Evolutionary conservation across 2,888 invertebrate species (phyloP).

Genomic region (Dorcus parallelipipedus): DNA sequence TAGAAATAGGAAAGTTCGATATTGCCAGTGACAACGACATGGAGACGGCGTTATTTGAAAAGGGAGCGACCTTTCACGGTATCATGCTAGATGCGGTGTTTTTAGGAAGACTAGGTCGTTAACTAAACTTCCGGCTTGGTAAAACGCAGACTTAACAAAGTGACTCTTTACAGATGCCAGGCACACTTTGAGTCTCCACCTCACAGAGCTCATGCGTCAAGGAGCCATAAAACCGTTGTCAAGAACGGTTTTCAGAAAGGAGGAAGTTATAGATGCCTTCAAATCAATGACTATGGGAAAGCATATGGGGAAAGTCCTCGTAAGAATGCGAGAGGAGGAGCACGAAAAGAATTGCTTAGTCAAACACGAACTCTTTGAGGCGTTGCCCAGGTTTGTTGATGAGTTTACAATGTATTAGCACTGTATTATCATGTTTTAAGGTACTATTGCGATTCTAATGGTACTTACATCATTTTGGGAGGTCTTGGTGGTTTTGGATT

Average conservation of each 20-base stretch:
- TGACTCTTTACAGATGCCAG: background rate
- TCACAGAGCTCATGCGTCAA: slow-evolving; percentile 26
- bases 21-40: slow-evolving; percentile 62
- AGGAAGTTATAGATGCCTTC: slow-evolving; percentile 72
- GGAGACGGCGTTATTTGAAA: slow-evolving; percentile 53
- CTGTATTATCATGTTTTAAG: slow-evolving; percentile 18
- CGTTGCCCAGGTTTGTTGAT: slow-evolving; percentile 2
- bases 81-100: slow-evolving; percentile 63
- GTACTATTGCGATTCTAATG: slow-evolving; percentile 13
- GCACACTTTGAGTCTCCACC: background rate
- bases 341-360: background rate
- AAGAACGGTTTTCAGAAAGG: slow-evolving; percentile 59
- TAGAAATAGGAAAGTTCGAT: slow-evolving; percentile 85
- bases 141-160: background rate
- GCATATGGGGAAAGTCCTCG: slow-evolving; percentile 72
- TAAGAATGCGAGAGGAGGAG: slow-evolving; percentile 41
- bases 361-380: slow-evolving; percentile 6
- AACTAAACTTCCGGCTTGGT: background rate
- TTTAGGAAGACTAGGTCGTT: slow-evolving; percentile 45
- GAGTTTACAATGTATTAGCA: background rate
- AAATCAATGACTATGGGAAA: slow-evolving; percentile 65
- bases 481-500: slow-evolving; percentile 92
- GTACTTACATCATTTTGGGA: slow-evolving; percentile 57
- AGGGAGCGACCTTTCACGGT: slow-evolving; percentile 64
- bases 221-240: slow-evolving; percentile 70